These are phyloP conservation scores for Motacilla tschutschensis DNA, from an alignment of 2,113 vertebrate genomes.

Conservation along the genomic window DNA sequence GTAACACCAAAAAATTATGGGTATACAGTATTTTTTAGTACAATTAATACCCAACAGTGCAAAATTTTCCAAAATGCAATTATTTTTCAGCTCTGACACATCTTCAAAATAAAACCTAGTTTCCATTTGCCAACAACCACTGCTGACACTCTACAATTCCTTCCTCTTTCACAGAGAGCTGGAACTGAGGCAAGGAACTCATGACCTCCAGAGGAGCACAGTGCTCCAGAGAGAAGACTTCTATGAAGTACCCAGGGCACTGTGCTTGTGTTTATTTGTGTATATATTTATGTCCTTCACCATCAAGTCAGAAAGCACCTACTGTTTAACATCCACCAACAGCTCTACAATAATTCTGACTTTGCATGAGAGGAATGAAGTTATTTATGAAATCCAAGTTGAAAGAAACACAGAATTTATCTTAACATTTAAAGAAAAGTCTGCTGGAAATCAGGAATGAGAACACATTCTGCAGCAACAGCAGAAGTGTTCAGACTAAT, in stretches of 20 bases:
- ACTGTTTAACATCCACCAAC: not conserved
- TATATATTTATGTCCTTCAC: not conserved
- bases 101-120: not conserved
- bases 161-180: not conserved
- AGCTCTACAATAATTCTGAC: not conserved
- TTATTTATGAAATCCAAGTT: not conserved
- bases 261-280: not conserved
- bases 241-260: not conserved
- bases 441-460: not conserved
- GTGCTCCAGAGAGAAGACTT: not conserved
- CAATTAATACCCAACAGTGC: not conserved
- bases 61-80: not conserved
- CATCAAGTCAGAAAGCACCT: not conserved
- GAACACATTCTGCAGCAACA: not conserved
- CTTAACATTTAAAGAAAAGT: not conserved
- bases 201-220: not conserved
- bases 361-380: not conserved
- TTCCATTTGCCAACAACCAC: not conserved
- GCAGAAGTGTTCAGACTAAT: not conserved
- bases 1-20: not conserved
- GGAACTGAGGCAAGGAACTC: not conserved
- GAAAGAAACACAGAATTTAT: not conserved
- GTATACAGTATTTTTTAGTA: fast-evolving
- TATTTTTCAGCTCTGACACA: not conserved
- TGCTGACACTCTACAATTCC: not conserved